These are phyloP conservation scores for Drosophila arizonae DNA, from an alignment of 1,140 invertebrate genomes.

Conservation along the genomic window DNA sequence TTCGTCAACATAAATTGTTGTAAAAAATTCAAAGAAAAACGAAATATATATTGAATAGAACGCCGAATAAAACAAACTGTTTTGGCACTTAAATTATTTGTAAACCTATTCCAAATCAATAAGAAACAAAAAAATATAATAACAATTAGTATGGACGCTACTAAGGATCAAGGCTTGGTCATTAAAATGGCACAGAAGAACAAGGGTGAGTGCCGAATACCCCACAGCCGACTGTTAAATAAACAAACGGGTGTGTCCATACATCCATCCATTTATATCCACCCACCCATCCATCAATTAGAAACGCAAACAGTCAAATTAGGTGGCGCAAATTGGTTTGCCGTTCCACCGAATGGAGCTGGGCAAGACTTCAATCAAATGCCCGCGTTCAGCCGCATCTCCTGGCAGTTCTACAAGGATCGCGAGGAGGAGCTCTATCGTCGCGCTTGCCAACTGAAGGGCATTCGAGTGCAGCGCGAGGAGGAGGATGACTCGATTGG, in stretches of 20 bases:
- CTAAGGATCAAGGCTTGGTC: conserved; percentile 53
- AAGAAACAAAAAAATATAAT: conserved; percentile 5
- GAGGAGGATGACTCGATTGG: conserved; percentile 52
- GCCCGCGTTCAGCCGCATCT: conserved; percentile 25
- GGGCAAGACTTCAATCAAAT: conserved; percentile 10
- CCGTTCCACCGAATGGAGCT: conserved; percentile 10
- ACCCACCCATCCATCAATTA: conserved; percentile 15
- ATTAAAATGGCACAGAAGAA: conserved; percentile 74
- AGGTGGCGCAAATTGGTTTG: conserved; percentile 47
- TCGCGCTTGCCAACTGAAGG: conserved; percentile 63
- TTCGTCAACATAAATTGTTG: conserved; percentile 76
- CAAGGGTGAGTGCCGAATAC: conserved; percentile 52
- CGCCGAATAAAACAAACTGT: conserved; percentile 41
- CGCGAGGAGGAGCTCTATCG: conserved; percentile 71
- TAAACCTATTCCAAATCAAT: conserved; percentile 37
- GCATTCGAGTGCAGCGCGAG: conserved; percentile 47
- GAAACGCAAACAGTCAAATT: conserved; percentile 66
- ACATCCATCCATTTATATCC: neutral
- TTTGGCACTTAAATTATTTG: conserved; percentile 68
- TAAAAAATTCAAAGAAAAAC: conserved; percentile 69
- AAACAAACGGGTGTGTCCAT: neutral
- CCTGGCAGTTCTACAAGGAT: conserved; percentile 64
- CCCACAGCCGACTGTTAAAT: neutral
- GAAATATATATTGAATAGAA: conserved; percentile 43
- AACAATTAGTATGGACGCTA: conserved; percentile 48